Base-by-base conservation (phyloP, 2,113 vertebrate species). In the Scalopus aquaticus region DNA sequence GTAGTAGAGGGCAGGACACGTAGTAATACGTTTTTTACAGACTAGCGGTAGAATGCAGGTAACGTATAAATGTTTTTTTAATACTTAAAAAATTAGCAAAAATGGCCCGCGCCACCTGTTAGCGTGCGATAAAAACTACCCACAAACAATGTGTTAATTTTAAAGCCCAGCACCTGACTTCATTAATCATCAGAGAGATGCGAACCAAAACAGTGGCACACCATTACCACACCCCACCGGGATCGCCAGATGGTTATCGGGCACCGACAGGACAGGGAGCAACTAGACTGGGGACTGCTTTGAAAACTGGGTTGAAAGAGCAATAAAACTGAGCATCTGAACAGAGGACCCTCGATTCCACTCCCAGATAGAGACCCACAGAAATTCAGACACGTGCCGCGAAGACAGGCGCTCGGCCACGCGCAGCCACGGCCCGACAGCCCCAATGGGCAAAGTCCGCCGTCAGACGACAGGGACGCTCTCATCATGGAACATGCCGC, bases 211-310 rank as follows among this genome's bases (percentile, higher is more conserved):
- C 44, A 46, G 30, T 32, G 67, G 49, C 5, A 16, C 1, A 6
- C 19, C 9, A 8, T 11, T 1, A 44, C 5, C 1, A n/a, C 1
- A 12, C 20, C 20, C n/a, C 64, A 22, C 30, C n/a, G 7, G 62
- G 65, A 92, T 1, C 46, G 67, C 88, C 13, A 17, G 2, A 17
- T 10, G 8, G 35, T 1, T 3, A 3, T 9, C 32, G 20, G 6
- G 60, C 19, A 4, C 1, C 3, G 32, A 60, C 26, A 39, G 13
- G 11, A 49, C 0, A 7, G 0, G 15, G 22, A 70, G 24, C 56
- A 26, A 24, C 51, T 8, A 49, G 93, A 12, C 9, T 2, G 49
- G 81, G 35, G 5, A 51, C 0, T 2, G 69, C 44, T 37, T 24
- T 51, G 42, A 54, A 30, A 46, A 54, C 16, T 28, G 54, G 6